A percentile compares a stretch with the other conserved stretches of the same genome.
Conservation (phyloP, 1,140 invertebrate genomes). For the Oscheius sp. region DNA sequence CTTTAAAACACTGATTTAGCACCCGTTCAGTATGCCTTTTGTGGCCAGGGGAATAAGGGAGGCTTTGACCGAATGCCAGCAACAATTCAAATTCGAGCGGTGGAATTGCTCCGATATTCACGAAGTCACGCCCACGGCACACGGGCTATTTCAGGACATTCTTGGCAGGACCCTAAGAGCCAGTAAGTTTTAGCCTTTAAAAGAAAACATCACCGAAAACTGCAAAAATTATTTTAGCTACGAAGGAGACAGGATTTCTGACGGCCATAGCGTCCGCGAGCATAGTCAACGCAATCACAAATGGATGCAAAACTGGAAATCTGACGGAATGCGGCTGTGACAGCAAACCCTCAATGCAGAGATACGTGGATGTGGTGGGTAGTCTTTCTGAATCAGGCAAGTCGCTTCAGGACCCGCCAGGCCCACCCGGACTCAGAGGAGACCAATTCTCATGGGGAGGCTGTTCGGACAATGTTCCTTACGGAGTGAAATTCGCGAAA, state of each 20-base stretch:
- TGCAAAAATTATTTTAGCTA: constrained; percentile 63
- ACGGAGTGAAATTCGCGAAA: constrained; percentile 68
- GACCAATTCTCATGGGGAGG: constrained; percentile 48
- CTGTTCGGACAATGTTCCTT: constrained; percentile 67
- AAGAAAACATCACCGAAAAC: constrained; percentile 4
- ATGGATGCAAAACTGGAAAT: constrained; percentile 69
- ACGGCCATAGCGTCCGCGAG: constrained; percentile 71
- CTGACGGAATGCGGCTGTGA: constrained; percentile 72
- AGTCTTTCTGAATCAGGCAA: background rate
- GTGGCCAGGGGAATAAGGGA: constrained; percentile 42
- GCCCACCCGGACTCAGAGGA: constrained; percentile 1
- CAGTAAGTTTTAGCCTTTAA: constrained; percentile 22
- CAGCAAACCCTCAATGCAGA: constrained; percentile 63
- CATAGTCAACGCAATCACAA: constrained; percentile 70
- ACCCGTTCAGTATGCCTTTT: constrained; percentile 43
- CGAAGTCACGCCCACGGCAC: constrained; percentile 30
- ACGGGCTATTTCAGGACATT: constrained; percentile 41
- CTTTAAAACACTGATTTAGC: constrained; percentile 16
- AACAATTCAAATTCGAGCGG: constrained; percentile 46
- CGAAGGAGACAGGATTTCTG: constrained; percentile 71
- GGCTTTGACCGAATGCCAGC: constrained; percentile 42
- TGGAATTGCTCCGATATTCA: constrained; percentile 48
- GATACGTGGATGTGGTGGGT: constrained; percentile 71
- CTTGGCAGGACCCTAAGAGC: constrained; percentile 40
- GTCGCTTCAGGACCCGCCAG: constrained; percentile 6